Evolutionary conservation across 2,113 vertebrate genomes (phyloP).

Genomic region (Cyphomyrus discorhynchus): DNA sequence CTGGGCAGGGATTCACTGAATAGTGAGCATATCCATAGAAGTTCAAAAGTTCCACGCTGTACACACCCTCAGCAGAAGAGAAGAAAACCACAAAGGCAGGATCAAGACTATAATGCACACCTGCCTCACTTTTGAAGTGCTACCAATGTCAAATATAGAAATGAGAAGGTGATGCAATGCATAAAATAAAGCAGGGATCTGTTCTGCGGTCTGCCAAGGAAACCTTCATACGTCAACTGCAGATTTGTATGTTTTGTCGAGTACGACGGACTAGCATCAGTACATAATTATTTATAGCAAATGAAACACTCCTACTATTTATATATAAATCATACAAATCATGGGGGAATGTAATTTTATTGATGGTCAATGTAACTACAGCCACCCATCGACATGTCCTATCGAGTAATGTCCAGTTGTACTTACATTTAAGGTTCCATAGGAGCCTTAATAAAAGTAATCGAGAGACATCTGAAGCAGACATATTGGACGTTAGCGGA

Average conservation of each 20-base stretch:
- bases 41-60: constrained; percentile 15
- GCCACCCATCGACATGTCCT: neutral
- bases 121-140: neutral
- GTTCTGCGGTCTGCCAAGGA: neutral
- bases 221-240: neutral
- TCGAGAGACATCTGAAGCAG: neutral
- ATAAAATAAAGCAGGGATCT: neutral
- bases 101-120: constrained; percentile 15
- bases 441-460: neutral
- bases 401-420: neutral
- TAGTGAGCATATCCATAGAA: constrained; percentile 8
- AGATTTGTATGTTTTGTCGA: neutral
- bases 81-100: constrained; percentile 17
- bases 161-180: neutral
- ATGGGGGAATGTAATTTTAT: neutral
- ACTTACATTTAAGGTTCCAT: neutral
- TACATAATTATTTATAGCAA: neutral
- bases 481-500: neutral
- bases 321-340: neutral
- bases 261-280: neutral
- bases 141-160: constrained; percentile 6
- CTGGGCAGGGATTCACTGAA: constrained; percentile 6
- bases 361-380: neutral
- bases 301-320: neutral
- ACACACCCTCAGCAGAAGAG: constrained; percentile 7